These are phyloP conservation scores for Patagioenas fasciata DNA, from an alignment of 2,113 vertebrate genomes.

Conservation along the genomic window DNA sequence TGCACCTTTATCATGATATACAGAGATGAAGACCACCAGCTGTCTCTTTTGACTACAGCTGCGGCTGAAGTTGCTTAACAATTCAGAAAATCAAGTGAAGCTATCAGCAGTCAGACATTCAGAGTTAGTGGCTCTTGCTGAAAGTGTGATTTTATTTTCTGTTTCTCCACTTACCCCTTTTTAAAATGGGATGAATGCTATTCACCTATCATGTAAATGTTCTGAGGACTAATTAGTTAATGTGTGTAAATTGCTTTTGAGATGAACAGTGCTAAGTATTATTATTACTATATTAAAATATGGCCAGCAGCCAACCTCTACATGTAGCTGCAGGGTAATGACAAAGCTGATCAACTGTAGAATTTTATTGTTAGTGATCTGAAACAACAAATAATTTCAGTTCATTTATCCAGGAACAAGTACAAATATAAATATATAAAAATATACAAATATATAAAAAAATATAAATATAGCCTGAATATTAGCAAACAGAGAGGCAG, in stretches of 20 bases:
- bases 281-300: slow-evolving; percentile 64
- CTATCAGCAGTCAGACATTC: background rate
- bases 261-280: slow-evolving; percentile 60
- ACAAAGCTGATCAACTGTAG: slow-evolving; percentile 34
- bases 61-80: background rate
- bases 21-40: background rate
- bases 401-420: background rate
- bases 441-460: background rate
- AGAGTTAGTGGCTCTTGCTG: background rate
- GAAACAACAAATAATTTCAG: slow-evolving; percentile 2
- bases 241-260: slow-evolving; percentile 66
- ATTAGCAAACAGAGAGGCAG: background rate
- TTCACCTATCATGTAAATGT: slow-evolving; percentile 53
- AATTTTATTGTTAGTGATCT: slow-evolving; percentile 32
- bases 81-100: background rate
- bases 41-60: background rate
- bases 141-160: background rate
- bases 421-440: background rate
- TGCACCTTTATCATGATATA: background rate
- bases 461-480: background rate
- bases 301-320: slow-evolving; percentile 60
- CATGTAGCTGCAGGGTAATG: slow-evolving; percentile 35
- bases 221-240: slow-evolving; percentile 62
- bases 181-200: background rate
- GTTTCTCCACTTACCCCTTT: background rate